Percentiles rank a stretch among this genome's conserved stretches.
phyloP scores from a whole-genome alignment of 2,113 vertebrate species.

The Pipa parva region DNA sequence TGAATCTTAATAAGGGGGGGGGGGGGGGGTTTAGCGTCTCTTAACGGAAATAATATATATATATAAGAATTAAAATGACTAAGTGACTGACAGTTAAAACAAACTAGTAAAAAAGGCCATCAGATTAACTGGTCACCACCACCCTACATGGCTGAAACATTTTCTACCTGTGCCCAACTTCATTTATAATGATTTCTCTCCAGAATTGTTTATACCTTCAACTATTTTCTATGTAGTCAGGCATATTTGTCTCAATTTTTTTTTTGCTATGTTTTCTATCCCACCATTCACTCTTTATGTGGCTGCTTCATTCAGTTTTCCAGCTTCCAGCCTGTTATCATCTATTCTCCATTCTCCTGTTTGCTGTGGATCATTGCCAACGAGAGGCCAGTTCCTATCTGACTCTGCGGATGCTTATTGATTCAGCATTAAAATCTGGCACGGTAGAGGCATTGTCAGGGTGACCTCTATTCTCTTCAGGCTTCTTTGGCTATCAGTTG shows the following conservation, averaged over 20 bases:
- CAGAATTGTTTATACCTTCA: too few relatives aligned
- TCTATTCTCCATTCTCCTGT: neutral
- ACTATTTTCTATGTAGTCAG: too few relatives aligned
- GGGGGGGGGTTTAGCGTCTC: too few relatives aligned
- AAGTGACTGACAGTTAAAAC: too few relatives aligned
- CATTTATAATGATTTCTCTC: too few relatives aligned
- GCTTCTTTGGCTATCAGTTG: neutral
- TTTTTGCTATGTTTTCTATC: neutral
- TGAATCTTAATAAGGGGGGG: too few relatives aligned
- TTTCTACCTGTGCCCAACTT: too few relatives aligned
- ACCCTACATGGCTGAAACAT: too few relatives aligned
- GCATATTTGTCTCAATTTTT: neutral
- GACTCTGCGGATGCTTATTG: constrained; percentile 18
- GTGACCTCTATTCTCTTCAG: neutral
- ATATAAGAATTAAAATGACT: too few relatives aligned
- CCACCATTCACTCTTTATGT: neutral
- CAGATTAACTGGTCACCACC: too few relatives aligned
- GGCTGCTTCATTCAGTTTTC: neutral
- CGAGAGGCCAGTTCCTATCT: constrained; percentile 10
- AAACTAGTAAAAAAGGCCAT: too few relatives aligned
- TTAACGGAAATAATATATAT: too few relatives aligned
- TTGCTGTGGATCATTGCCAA: neutral
- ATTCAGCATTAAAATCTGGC: constrained; percentile 13
- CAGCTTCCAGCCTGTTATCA: neutral
- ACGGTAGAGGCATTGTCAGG: neutral